Evolutionary conservation across 64 coral and sea anemone genomes (phyloP).

Genomic region (Montipora capricornis): DNA sequence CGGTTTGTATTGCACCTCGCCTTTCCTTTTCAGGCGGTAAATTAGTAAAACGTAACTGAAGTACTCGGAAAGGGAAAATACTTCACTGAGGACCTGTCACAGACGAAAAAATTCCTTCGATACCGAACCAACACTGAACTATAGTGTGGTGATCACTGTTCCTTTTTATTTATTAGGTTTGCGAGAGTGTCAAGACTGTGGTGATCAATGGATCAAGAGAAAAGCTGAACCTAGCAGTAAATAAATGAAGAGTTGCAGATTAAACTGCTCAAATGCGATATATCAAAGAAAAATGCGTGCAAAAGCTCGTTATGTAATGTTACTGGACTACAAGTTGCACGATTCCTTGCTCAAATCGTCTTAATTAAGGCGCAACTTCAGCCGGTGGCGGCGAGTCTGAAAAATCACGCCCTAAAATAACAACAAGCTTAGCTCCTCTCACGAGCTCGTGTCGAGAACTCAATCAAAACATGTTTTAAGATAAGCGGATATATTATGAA

Average conservation of each 20-base stretch:
- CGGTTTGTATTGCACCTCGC: not conserved
- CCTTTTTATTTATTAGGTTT: too few relatives aligned
- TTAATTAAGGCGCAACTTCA: not conserved
- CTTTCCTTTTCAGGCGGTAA: not conserved
- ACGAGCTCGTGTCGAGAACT: not conserved
- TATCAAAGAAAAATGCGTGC: not conserved
- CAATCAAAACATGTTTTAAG: conserved; percentile 14
- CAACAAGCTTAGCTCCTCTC: not conserved
- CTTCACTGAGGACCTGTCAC: not conserved
- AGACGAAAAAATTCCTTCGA: not conserved
- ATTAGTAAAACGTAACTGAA: not conserved
- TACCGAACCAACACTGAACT: not conserved
- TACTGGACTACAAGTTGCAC: not conserved
- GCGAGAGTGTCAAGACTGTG: not conserved
- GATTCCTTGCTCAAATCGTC: not conserved
- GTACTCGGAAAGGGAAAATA: not conserved
- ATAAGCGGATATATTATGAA: conserved; percentile 42
- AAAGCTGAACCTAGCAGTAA: too few relatives aligned
- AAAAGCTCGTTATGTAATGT: not conserved
- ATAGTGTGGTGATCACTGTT: not conserved
- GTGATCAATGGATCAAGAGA: not conserved
- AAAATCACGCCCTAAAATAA: not conserved
- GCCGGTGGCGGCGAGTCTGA: not conserved
- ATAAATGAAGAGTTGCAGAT: not conserved
- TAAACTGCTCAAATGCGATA: not conserved